Base-by-base conservation (phyloP, 2,888 invertebrate species). In the Ormyrus nitidulus region DNA sequence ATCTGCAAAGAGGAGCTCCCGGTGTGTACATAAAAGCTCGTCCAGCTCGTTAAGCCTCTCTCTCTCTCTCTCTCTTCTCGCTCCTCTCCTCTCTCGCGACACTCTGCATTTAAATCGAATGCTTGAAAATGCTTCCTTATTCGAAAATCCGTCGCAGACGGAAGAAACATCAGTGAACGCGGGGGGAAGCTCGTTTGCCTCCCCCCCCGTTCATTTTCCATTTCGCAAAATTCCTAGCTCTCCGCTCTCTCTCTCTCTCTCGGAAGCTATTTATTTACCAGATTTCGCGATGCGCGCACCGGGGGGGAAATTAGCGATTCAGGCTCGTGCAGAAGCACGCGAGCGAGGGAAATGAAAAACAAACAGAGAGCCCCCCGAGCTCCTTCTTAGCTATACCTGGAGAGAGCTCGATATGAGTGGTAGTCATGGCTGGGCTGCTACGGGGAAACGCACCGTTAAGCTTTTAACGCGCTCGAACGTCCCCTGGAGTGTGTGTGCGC, bases 311-410 rank as follows among this genome's bases (percentile, higher is more conserved):
- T 81, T 82, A 83, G 81, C 79, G 72, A 79, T 73, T 61, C 77
- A 73, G 78, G 79, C 75, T 34, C 34, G 78, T 64, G 73, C 77
- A 72, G 61, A 4, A 6, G 48, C 62, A 59, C 56, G 48, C 73
- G 76, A 71, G 58, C 66, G 61, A 69, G 79, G 81, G 72, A 84
- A 84, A 84, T 84, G 83, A 84, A 84, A 84, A 82, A 84, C 82
- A 83, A 84, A 84, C 82, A 84, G 81, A 80, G 70, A 34, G 34
- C 34, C 34, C 3, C 34, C 1, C 3, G 34, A 34, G 34, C 34
- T 34, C 34, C 34, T 34, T 34, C 34, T 34, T 34, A 34, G 34
- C 4, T 34, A 19, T 19, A 19, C 19, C 19, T 19, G 19, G 19
- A 19, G 19, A 19, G 19, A 19, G 19, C 19, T 19, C 19, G 19